Evolutionary conservation across 1,140 invertebrate species (phyloP), one percentile per base, ranked within the genome.

Genomic region (Drosophila lini): DNA sequence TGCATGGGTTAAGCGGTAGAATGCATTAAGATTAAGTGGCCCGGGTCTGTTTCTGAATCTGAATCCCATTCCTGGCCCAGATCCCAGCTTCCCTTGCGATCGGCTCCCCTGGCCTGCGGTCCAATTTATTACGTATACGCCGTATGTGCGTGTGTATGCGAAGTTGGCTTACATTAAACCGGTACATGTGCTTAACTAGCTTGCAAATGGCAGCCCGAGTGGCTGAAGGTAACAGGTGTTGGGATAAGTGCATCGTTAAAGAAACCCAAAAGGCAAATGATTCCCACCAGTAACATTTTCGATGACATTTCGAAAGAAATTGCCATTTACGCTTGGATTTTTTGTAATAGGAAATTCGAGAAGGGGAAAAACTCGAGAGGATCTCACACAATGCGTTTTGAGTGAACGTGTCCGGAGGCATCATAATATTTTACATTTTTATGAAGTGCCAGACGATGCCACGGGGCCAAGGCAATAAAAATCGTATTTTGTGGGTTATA

Each of bases 401-500:
- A 81, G 74, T 69, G 67, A 77, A 84, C 78, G 80, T 89, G 69
- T 80, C 84, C 71, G 78, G 59, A 73, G 78, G 82, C 82, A 86
- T 88, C 84, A 89, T 76, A 84, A 89, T 89, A 89, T 89, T 89
- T 89, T 89, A 89, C 84, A 89, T 89, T 89, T 89, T 89, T 89
- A 89, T 89, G 84, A 89, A 89, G 85, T 89, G 80, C 81, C 65
- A 89, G 77, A 73, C 68, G 68, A 41, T 65, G 80, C 81, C 71
- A 63, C 69, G 62, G 76, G 76, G 60, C 76, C 47, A 52, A 36
- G 47, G 84, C 84, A 89, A 84, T 89, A 89, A 89, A 89, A 89
- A 89, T 89, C 85, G 77, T 89, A 84, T 84, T 84, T 81, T 84
- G 84, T 81, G 85, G 84, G 85, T 84, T 89, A 63, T 89, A 89